Evolutionary conservation across 2,113 vertebrate species (phyloP).

Genomic region (Girardinichthys multiradiatus): DNA sequence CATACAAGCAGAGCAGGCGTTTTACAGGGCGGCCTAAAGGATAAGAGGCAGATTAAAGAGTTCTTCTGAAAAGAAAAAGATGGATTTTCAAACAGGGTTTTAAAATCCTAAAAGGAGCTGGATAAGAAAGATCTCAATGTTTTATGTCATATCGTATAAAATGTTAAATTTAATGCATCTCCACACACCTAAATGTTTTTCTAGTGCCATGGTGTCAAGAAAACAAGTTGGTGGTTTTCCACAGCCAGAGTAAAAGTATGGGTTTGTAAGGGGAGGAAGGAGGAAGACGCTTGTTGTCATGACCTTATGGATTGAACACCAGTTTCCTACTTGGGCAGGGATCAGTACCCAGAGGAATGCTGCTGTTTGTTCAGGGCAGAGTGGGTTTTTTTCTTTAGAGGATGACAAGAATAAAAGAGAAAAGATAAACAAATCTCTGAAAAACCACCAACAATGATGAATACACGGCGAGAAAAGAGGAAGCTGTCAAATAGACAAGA

Average conservation of each 20-base stretch:
- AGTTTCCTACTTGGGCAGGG: conserved; percentile 64
- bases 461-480: conserved; percentile 38
- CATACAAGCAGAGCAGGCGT: conserved; percentile 39
- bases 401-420: conserved; percentile 34
- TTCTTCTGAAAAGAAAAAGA: conserved; percentile 41
- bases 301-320: conserved; percentile 73
- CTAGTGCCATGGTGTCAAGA: conserved; percentile 66
- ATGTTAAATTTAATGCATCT: conserved; percentile 3
- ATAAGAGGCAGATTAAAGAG: conserved; percentile 58
- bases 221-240: conserved; percentile 56
- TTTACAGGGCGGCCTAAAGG: conserved; percentile 58
- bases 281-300: conserved; percentile 72
- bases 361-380: conserved; percentile 13
- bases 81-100: conserved; percentile 44
- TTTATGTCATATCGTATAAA: not conserved
- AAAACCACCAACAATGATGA: conserved; percentile 10
- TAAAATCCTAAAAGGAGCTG: conserved; percentile 7
- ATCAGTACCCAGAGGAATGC: conserved; percentile 60
- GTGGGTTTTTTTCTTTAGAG: conserved; percentile 9
- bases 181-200: conserved; percentile 55
- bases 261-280: conserved; percentile 31
- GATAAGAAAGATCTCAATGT: conserved; percentile 12
- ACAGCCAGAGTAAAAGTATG: conserved; percentile 29
- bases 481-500: conserved; percentile 45
- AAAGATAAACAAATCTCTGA: conserved; percentile 24